A percentile compares a stretch with the other conserved stretches of the same genome.
These are phyloP conservation scores for Resseliella maxima DNA, from an alignment of 2,888 invertebrate genomes.

Conservation along the genomic window DNA sequence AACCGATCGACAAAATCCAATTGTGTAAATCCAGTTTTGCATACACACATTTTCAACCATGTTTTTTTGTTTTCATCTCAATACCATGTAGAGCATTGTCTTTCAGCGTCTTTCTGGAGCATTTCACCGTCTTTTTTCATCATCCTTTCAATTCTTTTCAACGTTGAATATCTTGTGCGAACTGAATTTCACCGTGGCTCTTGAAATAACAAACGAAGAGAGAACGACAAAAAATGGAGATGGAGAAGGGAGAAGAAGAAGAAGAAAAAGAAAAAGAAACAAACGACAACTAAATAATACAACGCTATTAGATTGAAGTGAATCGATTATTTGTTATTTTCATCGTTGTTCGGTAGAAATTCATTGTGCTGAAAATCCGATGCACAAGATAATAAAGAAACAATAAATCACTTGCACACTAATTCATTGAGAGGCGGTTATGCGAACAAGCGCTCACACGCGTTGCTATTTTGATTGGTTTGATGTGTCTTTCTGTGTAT, in stretches of 20 bases:
- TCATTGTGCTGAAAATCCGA: slow-evolving; percentile 43
- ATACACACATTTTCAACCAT: not conserved
- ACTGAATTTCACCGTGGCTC: not conserved
- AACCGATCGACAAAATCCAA: slow-evolving; percentile 21
- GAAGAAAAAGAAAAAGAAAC: not conserved
- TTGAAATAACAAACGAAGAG: not conserved
- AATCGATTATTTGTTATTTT: slow-evolving; percentile 54
- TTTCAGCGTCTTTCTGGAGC: not conserved
- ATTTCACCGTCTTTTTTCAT: not conserved
- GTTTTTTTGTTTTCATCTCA: not conserved
- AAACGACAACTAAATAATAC: not conserved
- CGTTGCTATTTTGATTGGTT: slow-evolving; percentile 50
- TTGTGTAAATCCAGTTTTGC: slow-evolving; percentile 8
- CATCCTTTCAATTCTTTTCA: not conserved
- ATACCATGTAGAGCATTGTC: not conserved
- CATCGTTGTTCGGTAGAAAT: not conserved
- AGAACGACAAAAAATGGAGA: not conserved
- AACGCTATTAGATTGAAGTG: slow-evolving; percentile 42
- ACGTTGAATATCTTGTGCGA: not conserved
- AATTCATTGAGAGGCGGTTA: not conserved
- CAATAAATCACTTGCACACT: slow-evolving; percentile 49
- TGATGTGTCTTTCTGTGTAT: not conserved
- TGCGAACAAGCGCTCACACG: not conserved
- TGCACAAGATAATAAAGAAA: slow-evolving; percentile 46
- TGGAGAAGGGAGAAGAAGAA: not conserved